Evolutionary conservation across 1,140 invertebrate genomes (phyloP), one percentile per base, ranked within the genome.

Genomic region (Bursaphelenchus mucronatus): DNA sequence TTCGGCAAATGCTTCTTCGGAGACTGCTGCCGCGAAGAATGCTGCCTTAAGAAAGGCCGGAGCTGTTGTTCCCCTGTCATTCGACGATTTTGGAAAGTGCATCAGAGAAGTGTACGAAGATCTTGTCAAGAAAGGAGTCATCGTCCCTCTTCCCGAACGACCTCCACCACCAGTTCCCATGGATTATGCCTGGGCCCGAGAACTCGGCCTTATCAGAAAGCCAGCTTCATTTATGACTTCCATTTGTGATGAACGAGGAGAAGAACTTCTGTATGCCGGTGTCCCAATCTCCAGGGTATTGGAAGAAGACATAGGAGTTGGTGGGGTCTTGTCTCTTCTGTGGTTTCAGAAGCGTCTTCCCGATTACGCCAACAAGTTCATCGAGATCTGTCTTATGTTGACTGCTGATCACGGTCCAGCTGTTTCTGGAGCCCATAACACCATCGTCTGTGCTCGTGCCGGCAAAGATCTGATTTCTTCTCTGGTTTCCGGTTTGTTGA

Each of bases 401-500:
- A 98, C 96, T 0, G 96, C 96, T 54, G 96, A 98, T 85, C 96
- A 98, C 82, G 96, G 95, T 30, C 95, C 96, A 0, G 96, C 95
- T 10, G 96, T 99, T 0, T 95, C 92, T 8, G 96, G 95, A 15
- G 95, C 95, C 0, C 95, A 98, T 82, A 99, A 99, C 82, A 98
- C 95, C 13, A 98, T 99, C 82, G 96, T 99, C 8, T 97, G 94
- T 80, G 94, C 96, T 2, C 84, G 96, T 68, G 96, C 96, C 52
- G 96, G 96, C 17, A 99, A 99, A 85, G 95, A 99, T 87, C 86
- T 98, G 21, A 91, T 99, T 51, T 98, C 94, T 2, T 94, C 91
- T 30, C 82, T 94, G 1, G 91, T 96, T 46, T 96, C 93, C 70
- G 96, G 96, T 40, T 86, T 99, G 13, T 85, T 99, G 5, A 99